phyloP scores from a whole-genome alignment of 1,140 invertebrate species.

The Dreissena polymorpha region DNA sequence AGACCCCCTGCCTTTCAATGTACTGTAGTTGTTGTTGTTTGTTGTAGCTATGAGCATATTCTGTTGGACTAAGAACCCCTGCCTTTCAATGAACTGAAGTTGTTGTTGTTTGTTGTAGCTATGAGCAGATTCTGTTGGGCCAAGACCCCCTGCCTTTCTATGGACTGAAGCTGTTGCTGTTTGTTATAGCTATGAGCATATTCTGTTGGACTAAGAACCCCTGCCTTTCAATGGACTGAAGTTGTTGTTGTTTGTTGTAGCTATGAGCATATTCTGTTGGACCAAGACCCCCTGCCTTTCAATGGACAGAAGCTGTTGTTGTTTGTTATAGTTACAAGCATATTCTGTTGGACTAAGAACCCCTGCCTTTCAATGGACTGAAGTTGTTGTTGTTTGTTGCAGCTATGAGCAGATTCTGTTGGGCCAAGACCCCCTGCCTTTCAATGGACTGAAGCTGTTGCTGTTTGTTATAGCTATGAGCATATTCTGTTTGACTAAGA shows the following conservation, averaged over 20 bases:
- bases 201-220: slow-evolving; percentile 74
- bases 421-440: no score
- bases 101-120: slow-evolving; percentile 58
- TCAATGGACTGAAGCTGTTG: no score
- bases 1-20: no score
- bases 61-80: no score
- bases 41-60: slow-evolving; percentile 64
- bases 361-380: no score
- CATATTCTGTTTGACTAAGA: slow-evolving; percentile 75
- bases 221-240: slow-evolving; percentile 74
- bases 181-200: slow-evolving; percentile 72
- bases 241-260: slow-evolving; percentile 65
- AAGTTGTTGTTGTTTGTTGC: slow-evolving; percentile 7
- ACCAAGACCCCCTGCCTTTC: no score
- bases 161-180: background rate
- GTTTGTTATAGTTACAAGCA: slow-evolving; percentile 64
- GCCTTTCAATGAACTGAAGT: no score
- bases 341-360: no score
- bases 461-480: slow-evolving; percentile 68
- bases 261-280: slow-evolving; percentile 51
- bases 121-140: slow-evolving; percentile 36
- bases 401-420: slow-evolving; percentile 62
- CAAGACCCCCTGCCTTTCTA: no score
- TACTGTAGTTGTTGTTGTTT: background rate
- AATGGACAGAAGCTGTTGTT: no score